Percentiles rank a stretch among this genome's conserved stretches.
Evolutionary conservation across 2,113 vertebrate species (phyloP).

Genomic region (Egretta garzetta): DNA sequence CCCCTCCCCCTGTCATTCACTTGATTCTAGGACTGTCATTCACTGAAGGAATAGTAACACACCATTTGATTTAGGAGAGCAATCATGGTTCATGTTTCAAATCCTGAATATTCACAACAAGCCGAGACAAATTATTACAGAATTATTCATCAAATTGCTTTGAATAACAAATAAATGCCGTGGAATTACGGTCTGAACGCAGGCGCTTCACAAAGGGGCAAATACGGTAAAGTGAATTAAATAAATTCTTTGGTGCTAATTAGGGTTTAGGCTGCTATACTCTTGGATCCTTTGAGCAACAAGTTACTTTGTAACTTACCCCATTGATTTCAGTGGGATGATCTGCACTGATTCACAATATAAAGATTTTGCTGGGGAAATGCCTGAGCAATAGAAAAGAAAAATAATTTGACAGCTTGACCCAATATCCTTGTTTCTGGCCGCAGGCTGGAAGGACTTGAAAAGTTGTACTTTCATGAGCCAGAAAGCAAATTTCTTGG

Average conservation of each 20-base stretch:
- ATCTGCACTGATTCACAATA: not conserved
- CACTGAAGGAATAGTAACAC: not conserved
- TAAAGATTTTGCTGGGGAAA: not conserved
- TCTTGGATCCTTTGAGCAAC: not conserved
- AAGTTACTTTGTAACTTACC: not conserved
- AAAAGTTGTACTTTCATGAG: not conserved
- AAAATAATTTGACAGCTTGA: not conserved
- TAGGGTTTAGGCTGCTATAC: not conserved
- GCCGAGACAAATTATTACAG: constrained; percentile 13
- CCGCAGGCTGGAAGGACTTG: not conserved
- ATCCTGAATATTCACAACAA: constrained; percentile 51
- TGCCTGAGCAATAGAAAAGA: not conserved
- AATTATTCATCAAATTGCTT: constrained; percentile 46
- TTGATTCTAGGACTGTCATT: constrained; percentile 12
- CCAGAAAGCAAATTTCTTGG: not conserved
- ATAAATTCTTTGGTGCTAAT: not conserved
- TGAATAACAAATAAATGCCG: not conserved
- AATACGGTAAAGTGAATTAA: not conserved
- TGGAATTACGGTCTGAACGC: not conserved
- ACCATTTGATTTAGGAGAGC: constrained; percentile 30
- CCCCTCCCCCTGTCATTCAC: not conserved
- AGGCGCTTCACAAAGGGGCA: not conserved
- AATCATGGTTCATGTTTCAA: not conserved
- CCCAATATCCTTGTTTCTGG: not conserved
- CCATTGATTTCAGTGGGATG: not conserved